phyloP scores from a whole-genome alignment of 1,140 invertebrate species.

The Paralvinella palmiformis region DNA sequence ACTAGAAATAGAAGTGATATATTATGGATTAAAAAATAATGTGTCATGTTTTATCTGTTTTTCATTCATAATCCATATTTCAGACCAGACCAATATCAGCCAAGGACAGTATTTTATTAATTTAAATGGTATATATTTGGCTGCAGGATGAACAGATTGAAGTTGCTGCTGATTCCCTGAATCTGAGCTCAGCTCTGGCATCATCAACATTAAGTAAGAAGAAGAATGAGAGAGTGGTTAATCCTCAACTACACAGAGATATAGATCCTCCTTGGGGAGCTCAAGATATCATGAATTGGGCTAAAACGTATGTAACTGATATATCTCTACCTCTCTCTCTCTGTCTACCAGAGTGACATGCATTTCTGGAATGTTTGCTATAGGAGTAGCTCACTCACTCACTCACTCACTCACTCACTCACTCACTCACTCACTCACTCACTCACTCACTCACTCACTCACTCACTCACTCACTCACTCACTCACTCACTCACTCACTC shows the following conservation, averaged over 20 bases:
- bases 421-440: slow-evolving; percentile 17
- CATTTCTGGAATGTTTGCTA: too few relatives aligned
- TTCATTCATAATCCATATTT: too few relatives aligned
- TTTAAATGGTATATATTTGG: too few relatives aligned
- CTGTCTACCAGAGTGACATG: too few relatives aligned
- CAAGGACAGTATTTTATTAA: too few relatives aligned
- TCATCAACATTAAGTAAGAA: slow-evolving; percentile 33
- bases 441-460: slow-evolving; percentile 16
- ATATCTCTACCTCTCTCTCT: not conserved
- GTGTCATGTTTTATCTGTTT: too few relatives aligned
- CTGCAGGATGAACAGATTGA: slow-evolving; percentile 40
- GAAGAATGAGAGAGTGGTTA: not conserved
- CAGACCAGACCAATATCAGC: too few relatives aligned
- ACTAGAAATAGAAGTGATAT: too few relatives aligned
- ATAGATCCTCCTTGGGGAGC: slow-evolving; percentile 2
- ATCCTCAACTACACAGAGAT: not conserved
- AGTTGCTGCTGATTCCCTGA: slow-evolving; percentile 33
- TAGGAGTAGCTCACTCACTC: slow-evolving; percentile 9
- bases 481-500: slow-evolving; percentile 14
- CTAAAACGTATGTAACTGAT: slow-evolving; percentile 38
- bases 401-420: slow-evolving; percentile 19
- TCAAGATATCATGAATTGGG: slow-evolving; percentile 39
- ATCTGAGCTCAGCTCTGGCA: slow-evolving; percentile 35
- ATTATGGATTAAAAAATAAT: too few relatives aligned
- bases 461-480: slow-evolving; percentile 10